These are phyloP conservation scores for Linnaemya tessellans DNA, from an alignment of 2,888 invertebrate genomes.

Conservation along the genomic window DNA sequence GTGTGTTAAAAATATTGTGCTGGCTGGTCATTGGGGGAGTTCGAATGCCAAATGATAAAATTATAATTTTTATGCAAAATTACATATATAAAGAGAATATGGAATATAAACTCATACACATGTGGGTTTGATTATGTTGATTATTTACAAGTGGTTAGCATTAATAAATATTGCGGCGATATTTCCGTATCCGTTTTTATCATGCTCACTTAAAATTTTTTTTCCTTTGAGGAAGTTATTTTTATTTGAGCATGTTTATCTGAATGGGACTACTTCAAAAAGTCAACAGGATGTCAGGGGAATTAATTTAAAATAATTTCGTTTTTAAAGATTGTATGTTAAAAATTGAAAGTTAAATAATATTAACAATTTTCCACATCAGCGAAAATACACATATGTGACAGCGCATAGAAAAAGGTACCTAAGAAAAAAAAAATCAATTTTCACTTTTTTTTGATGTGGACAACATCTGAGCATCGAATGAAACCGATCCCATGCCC, in stretches of 20 bases:
- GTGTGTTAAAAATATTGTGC: background rate
- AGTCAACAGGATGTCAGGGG: background rate
- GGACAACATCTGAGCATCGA: too few species aligned
- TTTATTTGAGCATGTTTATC: background rate
- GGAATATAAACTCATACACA: conserved; percentile 10
- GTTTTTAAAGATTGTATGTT: too few species aligned
- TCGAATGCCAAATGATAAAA: background rate
- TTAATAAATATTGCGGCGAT: conserved; percentile 61
- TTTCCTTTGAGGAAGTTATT: background rate
- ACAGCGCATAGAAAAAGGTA: too few species aligned
- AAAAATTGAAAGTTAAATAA: too few species aligned
- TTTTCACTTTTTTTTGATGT: too few species aligned
- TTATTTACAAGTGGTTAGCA: conserved; percentile 52
- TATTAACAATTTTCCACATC: too few species aligned
- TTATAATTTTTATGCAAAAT: conserved; percentile 36
- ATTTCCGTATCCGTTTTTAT: conserved; percentile 44
- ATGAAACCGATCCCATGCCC: too few species aligned
- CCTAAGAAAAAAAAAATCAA: too few species aligned
- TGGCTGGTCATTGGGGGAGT: background rate
- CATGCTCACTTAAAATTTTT: background rate
- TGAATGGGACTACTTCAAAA: conserved; percentile 18
- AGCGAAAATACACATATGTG: too few species aligned
- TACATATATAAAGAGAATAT: conserved; percentile 19
- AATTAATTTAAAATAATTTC: background rate
- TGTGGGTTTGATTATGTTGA: conserved; percentile 9